phyloP scores from a whole-genome alignment of 2,113 vertebrate species.

The Pogonocichla stellata region DNA sequence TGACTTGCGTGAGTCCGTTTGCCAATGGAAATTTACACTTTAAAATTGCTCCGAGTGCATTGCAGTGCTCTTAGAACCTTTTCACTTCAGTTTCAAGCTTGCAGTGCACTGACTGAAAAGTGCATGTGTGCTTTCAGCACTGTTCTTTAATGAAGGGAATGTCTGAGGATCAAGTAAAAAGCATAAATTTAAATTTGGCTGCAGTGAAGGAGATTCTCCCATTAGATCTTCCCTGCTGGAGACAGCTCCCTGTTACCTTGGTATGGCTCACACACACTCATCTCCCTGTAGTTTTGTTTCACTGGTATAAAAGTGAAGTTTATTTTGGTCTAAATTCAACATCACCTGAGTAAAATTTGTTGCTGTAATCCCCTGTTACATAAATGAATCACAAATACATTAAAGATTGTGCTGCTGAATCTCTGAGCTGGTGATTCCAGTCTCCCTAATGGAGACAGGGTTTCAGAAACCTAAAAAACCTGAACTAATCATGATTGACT shows the following conservation, averaged over 20 bases:
- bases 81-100: slow-evolving; percentile 23
- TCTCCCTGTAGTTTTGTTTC: not conserved
- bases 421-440: not conserved
- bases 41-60: not conserved
- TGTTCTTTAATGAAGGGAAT: not conserved
- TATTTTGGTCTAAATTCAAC: not conserved
- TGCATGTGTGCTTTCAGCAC: slow-evolving; percentile 28
- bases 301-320: not conserved
- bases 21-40: slow-evolving; percentile 64
- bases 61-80: slow-evolving; percentile 27
- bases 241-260: not conserved
- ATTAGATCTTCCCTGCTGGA: not conserved
- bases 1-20: slow-evolving; percentile 14
- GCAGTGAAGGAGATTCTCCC: not conserved
- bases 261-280: not conserved
- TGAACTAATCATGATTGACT: slow-evolving; percentile 1
- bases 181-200: not conserved
- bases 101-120: slow-evolving; percentile 10
- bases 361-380: not conserved
- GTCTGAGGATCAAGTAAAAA: not conserved
- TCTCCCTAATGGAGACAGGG: not conserved
- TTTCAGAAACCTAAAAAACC: slow-evolving; percentile 9
- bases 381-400: not conserved
- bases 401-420: not conserved
- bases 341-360: not conserved